Conservation (phyloP, 2,113 vertebrate species). For the Ageneiosus marmoratus region DNA sequence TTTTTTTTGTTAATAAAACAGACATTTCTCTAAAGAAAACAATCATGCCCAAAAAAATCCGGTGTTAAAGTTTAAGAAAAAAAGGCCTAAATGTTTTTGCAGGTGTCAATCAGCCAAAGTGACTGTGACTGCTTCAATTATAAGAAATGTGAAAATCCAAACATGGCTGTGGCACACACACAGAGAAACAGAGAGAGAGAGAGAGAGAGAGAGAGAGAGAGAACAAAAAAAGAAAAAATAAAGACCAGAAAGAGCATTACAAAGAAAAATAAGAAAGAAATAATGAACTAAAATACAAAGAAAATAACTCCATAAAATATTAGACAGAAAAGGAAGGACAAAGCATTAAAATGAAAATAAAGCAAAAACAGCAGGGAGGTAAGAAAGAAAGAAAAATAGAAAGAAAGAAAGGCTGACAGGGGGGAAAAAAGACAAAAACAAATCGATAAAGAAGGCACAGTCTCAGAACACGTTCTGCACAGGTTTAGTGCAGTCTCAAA, state of each 20-base stretch:
- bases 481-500: too few relatives aligned
- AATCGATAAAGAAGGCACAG: too few relatives aligned
- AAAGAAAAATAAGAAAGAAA: background rate
- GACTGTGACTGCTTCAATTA: conserved; percentile 69
- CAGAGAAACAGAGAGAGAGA: background rate
- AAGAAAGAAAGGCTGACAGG: background rate
- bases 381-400: too few relatives aligned
- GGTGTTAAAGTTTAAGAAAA: conserved; percentile 59
- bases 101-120: conserved; percentile 71
- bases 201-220: background rate
- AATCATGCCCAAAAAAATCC: conserved; percentile 55
- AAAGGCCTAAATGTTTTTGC: conserved; percentile 64
- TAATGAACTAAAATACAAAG: too few relatives aligned
- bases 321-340: too few relatives aligned
- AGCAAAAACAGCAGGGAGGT: too few relatives aligned
- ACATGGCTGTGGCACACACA: conserved; percentile 43
- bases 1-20: conserved; percentile 18
- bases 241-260: background rate
- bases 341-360: too few relatives aligned
- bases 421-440: background rate
- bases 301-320: too few relatives aligned
- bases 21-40: conserved; percentile 60
- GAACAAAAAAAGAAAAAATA: background rate
- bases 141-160: conserved; percentile 60
- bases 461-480: too few relatives aligned